Percentiles rank a stretch among this genome's conserved stretches.
Evolutionary conservation across 2,888 invertebrate genomes (phyloP).

Genomic region (Leptogaster cylindrica): DNA sequence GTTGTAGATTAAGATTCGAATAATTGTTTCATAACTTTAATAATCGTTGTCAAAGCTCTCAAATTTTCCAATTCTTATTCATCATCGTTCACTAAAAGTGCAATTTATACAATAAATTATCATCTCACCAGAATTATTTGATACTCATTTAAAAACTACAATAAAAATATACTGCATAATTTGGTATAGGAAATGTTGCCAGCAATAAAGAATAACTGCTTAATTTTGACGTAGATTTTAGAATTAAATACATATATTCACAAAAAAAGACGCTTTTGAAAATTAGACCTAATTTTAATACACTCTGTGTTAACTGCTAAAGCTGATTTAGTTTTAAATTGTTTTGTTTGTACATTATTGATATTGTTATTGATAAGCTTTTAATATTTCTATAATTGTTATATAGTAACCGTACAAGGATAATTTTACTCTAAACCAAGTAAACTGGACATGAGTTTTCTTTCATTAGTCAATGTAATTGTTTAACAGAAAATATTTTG

Average conservation of each 20-base stretch:
- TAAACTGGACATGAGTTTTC: slow-evolving; percentile 29
- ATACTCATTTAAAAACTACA: too few species aligned
- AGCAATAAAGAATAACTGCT: slow-evolving; percentile 35
- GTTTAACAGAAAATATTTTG: slow-evolving; percentile 35
- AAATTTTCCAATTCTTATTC: not conserved
- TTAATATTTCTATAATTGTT: slow-evolving; percentile 31
- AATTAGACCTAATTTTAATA: slow-evolving; percentile 29
- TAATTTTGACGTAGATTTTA: slow-evolving; percentile 31
- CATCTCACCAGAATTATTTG: slow-evolving; percentile 13
- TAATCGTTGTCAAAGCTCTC: too few species aligned
- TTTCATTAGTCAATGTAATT: slow-evolving; percentile 34
- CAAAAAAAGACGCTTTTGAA: slow-evolving; percentile 27
- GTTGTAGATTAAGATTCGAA: too few species aligned
- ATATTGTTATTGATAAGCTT: slow-evolving; percentile 28
- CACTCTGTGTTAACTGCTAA: slow-evolving; percentile 31
- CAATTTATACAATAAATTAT: not conserved
- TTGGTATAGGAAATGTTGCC: slow-evolving; percentile 30
- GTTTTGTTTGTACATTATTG: slow-evolving; percentile 37
- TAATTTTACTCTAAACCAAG: slow-evolving; percentile 17
- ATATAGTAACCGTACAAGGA: slow-evolving; percentile 22
- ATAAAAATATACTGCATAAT: slow-evolving; percentile 14
- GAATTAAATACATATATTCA: slow-evolving; percentile 25
- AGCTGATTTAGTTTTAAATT: slow-evolving; percentile 26
- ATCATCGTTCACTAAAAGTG: not conserved
- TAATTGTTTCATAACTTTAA: too few species aligned